Base-by-base conservation (phyloP, 2,888 invertebrate genomes). In the Auanema freiburgensis region DNA sequence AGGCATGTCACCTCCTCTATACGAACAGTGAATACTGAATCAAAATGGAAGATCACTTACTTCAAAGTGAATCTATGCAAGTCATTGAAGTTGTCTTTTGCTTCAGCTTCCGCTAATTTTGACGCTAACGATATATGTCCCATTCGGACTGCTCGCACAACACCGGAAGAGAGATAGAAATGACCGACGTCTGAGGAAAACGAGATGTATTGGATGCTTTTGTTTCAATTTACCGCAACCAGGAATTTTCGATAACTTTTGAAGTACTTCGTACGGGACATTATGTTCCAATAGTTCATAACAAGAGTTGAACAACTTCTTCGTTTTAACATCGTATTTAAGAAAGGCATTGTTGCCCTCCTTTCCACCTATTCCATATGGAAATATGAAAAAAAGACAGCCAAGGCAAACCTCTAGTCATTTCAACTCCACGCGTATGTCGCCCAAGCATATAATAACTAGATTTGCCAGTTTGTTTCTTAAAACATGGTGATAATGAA, bases 311-410 rank as follows among this genome's bases (percentile, higher is more conserved):
- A 40, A 2, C 4, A 33, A 8, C 8, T 8, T 3, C 14, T 8
- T 44, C n/a, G 44, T n/a, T 21, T 21, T 50, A 1, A 14, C 24
- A 24, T 65, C 67, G 43, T 76, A 76, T 46, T 74, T 85, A 21
- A 85, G 77, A 56, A 87, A 84, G 1, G 87, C 87, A 70, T 86
- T 85, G 76, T 87, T 87, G 53, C 87, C 87, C 79, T 87, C 87
- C 70, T 83, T 83, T 40, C 85, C 84, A 12, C 87, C 87, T 53
- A 59, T 21, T 4, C n/a, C n/a, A 44, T 21, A 16, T 18, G 8
- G 40, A 41, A 49, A 44, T 16, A 25, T 21, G 33, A 18, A 2
- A 8, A 41, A 44, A 23, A 21, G 16, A 23, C 23, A n/a, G n/a
- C 6, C 12, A n/a, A 11, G n/a, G n/a, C 18, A 14, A 16, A 40